A percentile compares a stretch with the other conserved stretches of the same genome.
phyloP scores from a whole-genome alignment of 2,797 vertebrate genomes.

The Loriculus beryllinus region DNA sequence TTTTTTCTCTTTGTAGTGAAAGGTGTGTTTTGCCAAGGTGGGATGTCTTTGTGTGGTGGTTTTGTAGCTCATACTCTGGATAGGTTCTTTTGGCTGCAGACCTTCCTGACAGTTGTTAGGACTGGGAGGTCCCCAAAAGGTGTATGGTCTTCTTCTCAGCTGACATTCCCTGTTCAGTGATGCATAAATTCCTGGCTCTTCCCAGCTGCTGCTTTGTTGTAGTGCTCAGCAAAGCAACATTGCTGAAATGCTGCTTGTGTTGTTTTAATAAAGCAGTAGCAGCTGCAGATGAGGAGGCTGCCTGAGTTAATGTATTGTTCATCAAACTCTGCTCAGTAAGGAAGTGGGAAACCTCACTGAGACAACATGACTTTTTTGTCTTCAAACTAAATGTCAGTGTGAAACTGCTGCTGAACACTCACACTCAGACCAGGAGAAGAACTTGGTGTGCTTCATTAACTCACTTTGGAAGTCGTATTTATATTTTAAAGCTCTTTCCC shows the following conservation, averaged over 20 bases:
- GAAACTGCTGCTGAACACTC: not conserved
- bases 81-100: not conserved
- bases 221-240: not conserved
- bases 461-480: not conserved
- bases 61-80: not conserved
- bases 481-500: not conserved
- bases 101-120: not conserved
- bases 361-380: not conserved
- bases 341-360: conserved; percentile 56
- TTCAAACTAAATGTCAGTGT: conserved; percentile 1
- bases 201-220: not conserved
- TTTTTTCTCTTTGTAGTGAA: not conserved
- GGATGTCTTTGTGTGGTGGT: not conserved
- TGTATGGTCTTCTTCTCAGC: not conserved
- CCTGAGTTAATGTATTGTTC: not conserved
- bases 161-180: not conserved
- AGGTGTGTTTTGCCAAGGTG: accelerated
- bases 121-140: not conserved
- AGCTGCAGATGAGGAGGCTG: not conserved
- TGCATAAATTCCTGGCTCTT: not conserved
- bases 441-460: not conserved
- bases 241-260: not conserved
- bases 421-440: not conserved
- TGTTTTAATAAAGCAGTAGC: not conserved
- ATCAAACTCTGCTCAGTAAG: not conserved